These are phyloP conservation scores for Colletes collaris DNA, from an alignment of 2,888 invertebrate species.

Conservation along the genomic window DNA sequence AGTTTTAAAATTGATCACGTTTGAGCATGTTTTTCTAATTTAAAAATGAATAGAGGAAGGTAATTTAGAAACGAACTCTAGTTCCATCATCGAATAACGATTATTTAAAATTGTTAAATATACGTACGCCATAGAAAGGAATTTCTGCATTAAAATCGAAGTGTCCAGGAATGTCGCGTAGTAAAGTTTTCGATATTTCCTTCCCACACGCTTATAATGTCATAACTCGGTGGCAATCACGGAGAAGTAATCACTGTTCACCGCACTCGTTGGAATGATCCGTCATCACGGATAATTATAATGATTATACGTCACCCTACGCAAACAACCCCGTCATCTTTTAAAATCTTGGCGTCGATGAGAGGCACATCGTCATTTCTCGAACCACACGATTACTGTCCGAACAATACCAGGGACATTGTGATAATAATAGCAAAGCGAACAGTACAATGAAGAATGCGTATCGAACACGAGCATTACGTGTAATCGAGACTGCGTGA, in stretches of 20 bases:
- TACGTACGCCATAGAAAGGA: neutral
- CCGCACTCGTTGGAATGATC: slow-evolving; percentile 58
- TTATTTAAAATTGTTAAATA: neutral
- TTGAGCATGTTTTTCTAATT: too few species aligned
- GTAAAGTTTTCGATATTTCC: neutral
- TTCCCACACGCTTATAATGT: neutral
- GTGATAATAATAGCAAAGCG: slow-evolving; percentile 30
- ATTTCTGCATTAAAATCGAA: neutral
- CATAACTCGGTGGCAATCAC: slow-evolving; percentile 32
- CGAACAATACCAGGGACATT: slow-evolving; percentile 28
- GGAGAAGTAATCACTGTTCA: slow-evolving; percentile 40
- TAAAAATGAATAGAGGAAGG: too few species aligned
- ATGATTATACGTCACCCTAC: slow-evolving; percentile 66
- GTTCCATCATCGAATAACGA: neutral
- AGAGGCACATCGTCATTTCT: neutral
- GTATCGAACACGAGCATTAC: neutral
- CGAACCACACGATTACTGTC: neutral
- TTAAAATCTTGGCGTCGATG: slow-evolving; percentile 25
- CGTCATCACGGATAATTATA: slow-evolving; percentile 72
- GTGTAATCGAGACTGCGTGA: neutral
- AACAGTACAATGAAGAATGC: slow-evolving; percentile 1
- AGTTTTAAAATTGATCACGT: too few species aligned
- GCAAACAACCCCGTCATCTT: slow-evolving; percentile 48
- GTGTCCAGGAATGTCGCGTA: neutral
- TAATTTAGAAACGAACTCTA: too few species aligned